Evolutionary conservation across 2,113 vertebrate species (phyloP), one percentile per base, ranked within the genome.

Genomic region (Neolamprologus modestus): DNA sequence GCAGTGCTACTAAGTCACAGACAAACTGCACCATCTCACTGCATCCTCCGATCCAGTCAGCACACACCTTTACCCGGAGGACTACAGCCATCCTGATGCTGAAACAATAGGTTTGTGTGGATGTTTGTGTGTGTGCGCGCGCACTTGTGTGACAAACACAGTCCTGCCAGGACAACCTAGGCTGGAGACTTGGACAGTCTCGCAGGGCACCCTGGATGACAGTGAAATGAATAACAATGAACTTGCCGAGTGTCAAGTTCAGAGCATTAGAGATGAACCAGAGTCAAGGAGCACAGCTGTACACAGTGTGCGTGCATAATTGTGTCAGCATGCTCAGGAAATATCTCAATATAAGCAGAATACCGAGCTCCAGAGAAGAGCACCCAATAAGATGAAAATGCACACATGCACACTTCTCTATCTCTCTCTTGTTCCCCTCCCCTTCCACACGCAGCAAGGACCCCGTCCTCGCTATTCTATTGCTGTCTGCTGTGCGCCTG

Each of bases 151-250:
- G 88, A 87, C 71, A 86, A 90, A 91, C 87, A 91, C 54, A 76
- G 85, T 73, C 79, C 81, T 92, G 88, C 81, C 83, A 84, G 79
- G 61, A 83, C 84, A 90, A 87, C 63, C 89, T 82, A 82, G 83
- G 82, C 81, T 81, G 45, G 73, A 89, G 63, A 78, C 90, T 91
- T 66, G 82, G 66, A 89, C 87, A 90, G 92, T 91, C 93, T 94
- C 93, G 55, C 89, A 81, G 84, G 90, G 85, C 10, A 52, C 57
- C 24, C 47, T 17, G 84, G 84, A 93, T 88, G 92, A 94, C 93
- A 95, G 92, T 88, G 90, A 92, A 94, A 95, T 92, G 93, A 94
- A 96, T 95, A 95, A 95, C 92, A 94, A 94, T 94, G 86, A 96
- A 95, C 92, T 93, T 55, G 84, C 83, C 33, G 84, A 52, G 73